Evolutionary conservation across 2,888 invertebrate species (phyloP).

Genomic region (Baccha elongata): DNA sequence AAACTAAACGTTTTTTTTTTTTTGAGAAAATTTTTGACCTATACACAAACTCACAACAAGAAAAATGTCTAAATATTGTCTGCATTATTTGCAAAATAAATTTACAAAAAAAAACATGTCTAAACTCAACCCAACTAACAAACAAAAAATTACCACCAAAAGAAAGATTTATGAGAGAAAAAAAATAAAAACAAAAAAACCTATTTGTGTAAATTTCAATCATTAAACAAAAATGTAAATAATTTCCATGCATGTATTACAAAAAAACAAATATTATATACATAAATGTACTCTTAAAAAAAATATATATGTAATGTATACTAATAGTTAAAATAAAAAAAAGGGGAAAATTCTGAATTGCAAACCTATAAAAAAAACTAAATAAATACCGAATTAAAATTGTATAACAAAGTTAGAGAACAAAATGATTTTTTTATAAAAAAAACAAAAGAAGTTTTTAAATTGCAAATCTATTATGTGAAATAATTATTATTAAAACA

Average conservation of each 20-base stretch:
- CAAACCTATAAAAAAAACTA: slow-evolving; percentile 33
- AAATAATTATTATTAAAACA: slow-evolving; percentile 42
- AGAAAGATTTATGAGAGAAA: slow-evolving; percentile 44
- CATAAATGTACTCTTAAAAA: slow-evolving; percentile 48
- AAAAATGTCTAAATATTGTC: slow-evolving; percentile 39
- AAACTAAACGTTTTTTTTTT: not conserved
- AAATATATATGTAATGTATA: slow-evolving; percentile 46
- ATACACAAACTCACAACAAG: slow-evolving; percentile 28
- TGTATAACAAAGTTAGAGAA: slow-evolving; percentile 13
- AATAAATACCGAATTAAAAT: slow-evolving; percentile 28
- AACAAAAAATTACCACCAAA: slow-evolving; percentile 67
- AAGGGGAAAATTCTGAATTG: slow-evolving; percentile 33
- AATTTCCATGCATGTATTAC: slow-evolving; percentile 66
- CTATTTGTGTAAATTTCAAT: slow-evolving; percentile 70
- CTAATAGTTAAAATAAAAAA: slow-evolving; percentile 22
- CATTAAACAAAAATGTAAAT: slow-evolving; percentile 74
- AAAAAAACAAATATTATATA: slow-evolving; percentile 34
- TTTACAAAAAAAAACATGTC: slow-evolving; percentile 25
- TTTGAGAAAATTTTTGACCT: too few relatives aligned
- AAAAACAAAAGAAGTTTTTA: slow-evolving; percentile 19
- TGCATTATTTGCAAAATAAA: slow-evolving; percentile 52
- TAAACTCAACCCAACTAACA: slow-evolving; percentile 34
- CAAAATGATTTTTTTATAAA: slow-evolving; percentile 47
- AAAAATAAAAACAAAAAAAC: slow-evolving; percentile 44
- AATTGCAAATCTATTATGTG: slow-evolving; percentile 29